Evolutionary conservation across 2,888 invertebrate species (phyloP).

Genomic region (Apotomis capreana): DNA sequence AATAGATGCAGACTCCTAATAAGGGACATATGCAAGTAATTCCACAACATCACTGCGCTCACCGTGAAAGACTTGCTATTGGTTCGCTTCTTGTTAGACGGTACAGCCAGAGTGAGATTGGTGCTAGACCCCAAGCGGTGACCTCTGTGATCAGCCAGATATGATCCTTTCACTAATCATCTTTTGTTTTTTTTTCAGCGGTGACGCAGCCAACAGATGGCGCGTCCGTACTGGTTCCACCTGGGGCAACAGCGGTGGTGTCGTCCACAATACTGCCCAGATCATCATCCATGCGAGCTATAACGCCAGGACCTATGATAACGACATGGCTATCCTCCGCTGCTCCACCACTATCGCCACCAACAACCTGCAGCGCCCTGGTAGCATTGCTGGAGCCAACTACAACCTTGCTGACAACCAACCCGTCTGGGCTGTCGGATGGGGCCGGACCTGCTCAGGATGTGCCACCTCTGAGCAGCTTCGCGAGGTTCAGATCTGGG

Average conservation of each 20-base stretch:
- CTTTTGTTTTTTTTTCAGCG: constrained; percentile 24
- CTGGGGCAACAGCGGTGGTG: constrained; percentile 53
- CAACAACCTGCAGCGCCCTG: constrained; percentile 49
- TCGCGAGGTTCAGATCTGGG: constrained; percentile 57
- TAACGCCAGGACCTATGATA: constrained; percentile 46
- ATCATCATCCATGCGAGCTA: constrained; percentile 52
- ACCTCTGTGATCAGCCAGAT: too few relatives aligned
- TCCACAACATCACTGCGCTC: too few relatives aligned
- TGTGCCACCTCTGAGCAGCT: constrained; percentile 54
- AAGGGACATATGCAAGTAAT: too few relatives aligned
- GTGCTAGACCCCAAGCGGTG: too few relatives aligned
- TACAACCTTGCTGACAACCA: constrained; percentile 58
- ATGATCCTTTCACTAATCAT: too few relatives aligned
- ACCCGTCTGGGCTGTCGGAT: constrained; percentile 62
- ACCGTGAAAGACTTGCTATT: too few relatives aligned
- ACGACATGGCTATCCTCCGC: constrained; percentile 58
- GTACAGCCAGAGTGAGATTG: too few relatives aligned
- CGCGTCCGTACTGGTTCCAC: constrained; percentile 40
- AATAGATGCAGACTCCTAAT: too few relatives aligned
- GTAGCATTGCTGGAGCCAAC: constrained; percentile 55
- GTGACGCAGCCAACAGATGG: constrained; percentile 39
- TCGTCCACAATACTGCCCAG: constrained; percentile 43
- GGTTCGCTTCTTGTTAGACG: too few relatives aligned
- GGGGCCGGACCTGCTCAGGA: constrained; percentile 54
- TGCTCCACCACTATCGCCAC: constrained; percentile 45